These are phyloP conservation scores for Silurus aristotelis DNA, from an alignment of 2,797 vertebrate species.

Conservation along the genomic window DNA sequence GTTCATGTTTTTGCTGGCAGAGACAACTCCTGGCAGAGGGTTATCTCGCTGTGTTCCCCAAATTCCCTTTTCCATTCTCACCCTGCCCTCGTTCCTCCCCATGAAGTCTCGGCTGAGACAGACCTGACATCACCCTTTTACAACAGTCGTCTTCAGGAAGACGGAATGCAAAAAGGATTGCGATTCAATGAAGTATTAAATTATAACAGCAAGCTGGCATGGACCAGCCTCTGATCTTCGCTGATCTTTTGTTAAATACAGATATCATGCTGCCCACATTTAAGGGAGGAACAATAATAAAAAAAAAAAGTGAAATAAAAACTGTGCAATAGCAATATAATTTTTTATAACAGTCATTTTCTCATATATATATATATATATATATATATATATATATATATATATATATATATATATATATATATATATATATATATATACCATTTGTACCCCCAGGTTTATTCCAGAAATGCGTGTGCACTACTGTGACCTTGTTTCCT, in stretches of 20 bases:
- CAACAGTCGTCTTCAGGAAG: slow-evolving; percentile 56
- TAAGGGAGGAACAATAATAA: no score
- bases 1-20: slow-evolving; percentile 32
- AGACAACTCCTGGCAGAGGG: slow-evolving; percentile 17
- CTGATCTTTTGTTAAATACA: background rate
- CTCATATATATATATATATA: no score
- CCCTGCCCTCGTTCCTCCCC: slow-evolving; percentile 43
- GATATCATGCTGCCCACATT: no score
- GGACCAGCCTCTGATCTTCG: slow-evolving; percentile 15
- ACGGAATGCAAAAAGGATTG: slow-evolving; percentile 64
- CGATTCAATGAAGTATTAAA: slow-evolving; percentile 27
- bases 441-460: no score
- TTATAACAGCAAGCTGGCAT: slow-evolving; percentile 53
- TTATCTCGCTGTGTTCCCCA: slow-evolving; percentile 38
- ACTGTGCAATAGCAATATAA: no score
- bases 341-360: no score
- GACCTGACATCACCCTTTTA: slow-evolving; percentile 66
- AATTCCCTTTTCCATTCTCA: slow-evolving; percentile 18
- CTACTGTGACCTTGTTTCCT: no score
- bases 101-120: slow-evolving; percentile 49
- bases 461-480: no score
- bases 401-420: no score
- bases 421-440: no score
- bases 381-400: no score
- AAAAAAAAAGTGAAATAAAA: no score